Conservation (phyloP, 2,113 vertebrate species). For the Erythrocebus patas region DNA sequence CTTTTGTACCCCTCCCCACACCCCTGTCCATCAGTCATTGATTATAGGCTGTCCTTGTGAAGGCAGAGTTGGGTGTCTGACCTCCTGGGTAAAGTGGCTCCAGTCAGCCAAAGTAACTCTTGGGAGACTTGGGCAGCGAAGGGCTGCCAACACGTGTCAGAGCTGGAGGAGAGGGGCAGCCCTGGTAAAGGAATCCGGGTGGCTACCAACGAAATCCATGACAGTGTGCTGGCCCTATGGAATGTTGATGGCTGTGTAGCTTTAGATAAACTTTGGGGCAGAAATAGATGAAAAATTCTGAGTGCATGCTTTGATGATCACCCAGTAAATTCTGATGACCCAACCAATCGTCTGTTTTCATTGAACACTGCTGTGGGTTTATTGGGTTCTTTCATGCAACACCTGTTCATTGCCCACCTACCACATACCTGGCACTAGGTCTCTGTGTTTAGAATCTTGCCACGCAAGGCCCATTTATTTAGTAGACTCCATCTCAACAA, state of each 20-base stretch:
- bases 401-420: neutral
- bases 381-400: neutral
- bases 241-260: neutral
- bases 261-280: neutral
- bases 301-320: neutral
- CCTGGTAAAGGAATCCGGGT: neutral
- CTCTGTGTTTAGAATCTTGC: neutral
- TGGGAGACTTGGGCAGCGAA: neutral
- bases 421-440: neutral
- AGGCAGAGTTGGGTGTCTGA: neutral
- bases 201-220: neutral
- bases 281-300: neutral
- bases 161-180: neutral
- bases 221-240: neutral
- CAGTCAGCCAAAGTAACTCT: neutral
- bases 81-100: neutral
- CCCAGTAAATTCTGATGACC: neutral
- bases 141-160: accelerated
- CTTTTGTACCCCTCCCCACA: neutral
- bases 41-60: neutral
- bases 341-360: neutral
- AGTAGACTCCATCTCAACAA: neutral
- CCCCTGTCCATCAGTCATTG: neutral
- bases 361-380: neutral
- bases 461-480: neutral